Evolutionary conservation across 2,888 invertebrate genomes (phyloP).

Genomic region (Lathronympha strigana): DNA sequence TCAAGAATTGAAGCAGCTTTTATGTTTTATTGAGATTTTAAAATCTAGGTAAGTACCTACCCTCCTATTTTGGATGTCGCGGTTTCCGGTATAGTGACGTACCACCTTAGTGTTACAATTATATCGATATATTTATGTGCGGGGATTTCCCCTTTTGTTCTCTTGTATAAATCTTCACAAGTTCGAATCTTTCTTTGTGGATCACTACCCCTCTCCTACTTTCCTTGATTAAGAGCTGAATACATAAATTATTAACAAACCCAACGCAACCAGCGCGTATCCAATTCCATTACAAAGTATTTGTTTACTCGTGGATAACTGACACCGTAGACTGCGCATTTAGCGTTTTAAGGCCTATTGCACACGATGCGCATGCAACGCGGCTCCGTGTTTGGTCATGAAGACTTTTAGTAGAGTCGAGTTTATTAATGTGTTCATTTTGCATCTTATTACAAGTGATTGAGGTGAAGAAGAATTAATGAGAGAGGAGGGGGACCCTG

Average conservation of each 20-base stretch:
- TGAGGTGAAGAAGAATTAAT: no score
- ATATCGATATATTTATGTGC: neutral
- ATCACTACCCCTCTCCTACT: no score
- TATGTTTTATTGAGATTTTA: no score
- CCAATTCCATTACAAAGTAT: neutral
- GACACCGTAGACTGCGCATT: neutral
- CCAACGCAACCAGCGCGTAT: neutral
- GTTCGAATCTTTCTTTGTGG: no score
- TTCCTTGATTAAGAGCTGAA: no score
- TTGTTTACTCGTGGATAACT: neutral
- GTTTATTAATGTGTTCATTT: no score
- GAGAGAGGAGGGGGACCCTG: no score
- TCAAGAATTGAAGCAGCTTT: neutral
- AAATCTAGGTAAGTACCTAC: no score
- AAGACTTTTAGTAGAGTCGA: neutral
- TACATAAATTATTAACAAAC: no score
- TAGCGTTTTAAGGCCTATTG: neutral
- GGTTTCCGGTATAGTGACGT: neutral
- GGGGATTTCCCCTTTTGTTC: neutral
- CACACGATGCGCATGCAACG: neutral
- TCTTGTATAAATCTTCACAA: neutral
- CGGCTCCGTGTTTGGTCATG: neutral
- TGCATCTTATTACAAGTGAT: no score
- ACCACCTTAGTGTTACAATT: neutral
- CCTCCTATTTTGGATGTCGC: no score